phyloP scores from a whole-genome alignment of 2,113 vertebrate genomes.

The Mustelus asterias region DNA sequence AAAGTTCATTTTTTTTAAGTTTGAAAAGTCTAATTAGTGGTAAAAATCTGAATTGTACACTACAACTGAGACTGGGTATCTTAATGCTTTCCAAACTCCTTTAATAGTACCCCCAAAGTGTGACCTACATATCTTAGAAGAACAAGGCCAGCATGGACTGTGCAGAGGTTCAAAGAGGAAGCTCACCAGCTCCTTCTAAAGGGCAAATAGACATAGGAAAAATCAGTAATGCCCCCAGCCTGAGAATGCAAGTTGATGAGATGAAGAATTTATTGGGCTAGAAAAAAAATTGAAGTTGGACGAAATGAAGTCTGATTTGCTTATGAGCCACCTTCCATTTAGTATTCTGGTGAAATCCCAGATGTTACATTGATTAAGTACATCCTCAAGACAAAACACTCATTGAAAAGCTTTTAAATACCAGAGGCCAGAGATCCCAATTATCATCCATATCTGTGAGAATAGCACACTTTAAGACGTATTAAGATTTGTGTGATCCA shows the following conservation, averaged over 20 bases:
- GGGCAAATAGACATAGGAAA: neutral
- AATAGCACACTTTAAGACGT: neutral
- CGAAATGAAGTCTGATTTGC: neutral
- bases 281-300: neutral
- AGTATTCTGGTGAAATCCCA: neutral
- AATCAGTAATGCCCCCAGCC: neutral
- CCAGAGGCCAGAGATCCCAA: neutral
- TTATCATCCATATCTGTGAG: neutral
- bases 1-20: neutral
- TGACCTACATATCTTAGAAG: neutral
- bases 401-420: neutral
- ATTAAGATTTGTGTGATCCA: neutral
- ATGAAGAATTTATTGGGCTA: neutral
- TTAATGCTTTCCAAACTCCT: neutral
- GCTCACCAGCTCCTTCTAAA: neutral
- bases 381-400: too few relatives aligned
- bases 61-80: neutral
- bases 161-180: neutral
- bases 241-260: neutral
- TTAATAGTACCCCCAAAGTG: neutral
- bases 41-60: too few relatives aligned
- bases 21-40: neutral
- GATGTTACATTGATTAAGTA: neutral
- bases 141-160: neutral
- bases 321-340: too few relatives aligned